Base-by-base conservation (phyloP, 2,888 invertebrate species). In the Pseudococcus viburni region DNA sequence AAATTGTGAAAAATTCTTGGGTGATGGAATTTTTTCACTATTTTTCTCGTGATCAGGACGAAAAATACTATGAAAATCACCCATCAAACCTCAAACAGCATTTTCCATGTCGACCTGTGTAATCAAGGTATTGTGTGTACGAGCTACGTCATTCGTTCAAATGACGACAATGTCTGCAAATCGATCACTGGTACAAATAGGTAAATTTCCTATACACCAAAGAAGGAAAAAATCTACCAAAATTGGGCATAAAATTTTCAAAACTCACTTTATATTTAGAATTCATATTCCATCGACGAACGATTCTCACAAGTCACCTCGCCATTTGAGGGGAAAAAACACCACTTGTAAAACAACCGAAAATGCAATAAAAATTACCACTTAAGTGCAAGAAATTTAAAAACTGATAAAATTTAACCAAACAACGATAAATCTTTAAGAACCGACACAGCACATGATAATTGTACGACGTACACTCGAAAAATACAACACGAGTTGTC, bases 251-350 rank as follows among this genome's bases (percentile, higher is more conserved):
- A 15, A 51, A 55, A 55, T 55, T n/a, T 6, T 17, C 9, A 80
- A 80, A 33, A 83, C 80, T 83, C 80, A 83, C 80, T 83, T 83
- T 83, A 83, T 83, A 33, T 83, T 83, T 83, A n/a, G 46, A 83
- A 42, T 83, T 46, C 80, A 83, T 83, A 83, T 83, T 22, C 80
- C n/a, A 46, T 42, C 80, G 22, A 22, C 64, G 64, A 22, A 46
- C n/a, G 46, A 39, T 9, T 83, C 19, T 6, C 39, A 19, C 8
- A 42, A 33, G 8, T 19, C 80, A 83, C 39, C n/a, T 46, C 9
- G 46, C 19, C 80, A 83, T 83, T 46, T 39, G 39, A 42, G 26
- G 0, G 26, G 26, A 5, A 68, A 26, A 73, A 26, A 39, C 2
- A 39, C 3, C 26, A 68, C 26, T 73, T 8, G 9, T 42, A 5